Conservation (phyloP, 2,113 vertebrate genomes). For the Ictalurus punctatus region DNA sequence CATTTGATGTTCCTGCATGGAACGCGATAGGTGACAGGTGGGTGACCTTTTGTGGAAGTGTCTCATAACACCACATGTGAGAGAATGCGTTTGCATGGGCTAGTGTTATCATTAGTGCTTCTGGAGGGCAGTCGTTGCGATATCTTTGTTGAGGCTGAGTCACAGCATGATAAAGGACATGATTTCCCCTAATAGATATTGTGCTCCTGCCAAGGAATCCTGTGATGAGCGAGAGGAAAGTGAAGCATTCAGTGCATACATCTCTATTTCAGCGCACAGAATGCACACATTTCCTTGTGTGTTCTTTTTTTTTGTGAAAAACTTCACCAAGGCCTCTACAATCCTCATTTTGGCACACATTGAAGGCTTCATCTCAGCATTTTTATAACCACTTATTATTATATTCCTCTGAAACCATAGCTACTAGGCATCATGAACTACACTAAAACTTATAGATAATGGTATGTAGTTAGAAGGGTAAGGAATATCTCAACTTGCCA, state of each 20-base stretch:
- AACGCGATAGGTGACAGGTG: slow-evolving; percentile 46
- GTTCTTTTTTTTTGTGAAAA: not conserved
- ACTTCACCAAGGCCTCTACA: not conserved
- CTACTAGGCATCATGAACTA: not conserved
- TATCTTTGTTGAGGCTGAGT: slow-evolving; percentile 37
- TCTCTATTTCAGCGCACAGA: not conserved
- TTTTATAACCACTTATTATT: not conserved
- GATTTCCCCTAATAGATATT: slow-evolving; percentile 37
- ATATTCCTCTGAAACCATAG: not conserved
- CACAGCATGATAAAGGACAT: slow-evolving; percentile 40
- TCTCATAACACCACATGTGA: slow-evolving; percentile 10
- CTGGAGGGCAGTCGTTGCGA: not conserved
- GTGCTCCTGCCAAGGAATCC: slow-evolving; percentile 40
- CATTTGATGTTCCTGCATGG: slow-evolving; percentile 39
- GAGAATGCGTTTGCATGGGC: not conserved
- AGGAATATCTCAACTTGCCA: not conserved
- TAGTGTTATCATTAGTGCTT: not conserved
- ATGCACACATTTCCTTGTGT: not conserved
- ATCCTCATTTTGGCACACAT: not conserved
- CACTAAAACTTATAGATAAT: not conserved
- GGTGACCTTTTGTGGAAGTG: slow-evolving; percentile 50
- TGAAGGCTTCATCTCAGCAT: not conserved
- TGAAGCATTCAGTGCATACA: not conserved
- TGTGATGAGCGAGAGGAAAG: not conserved
- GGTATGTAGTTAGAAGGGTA: not conserved